These are phyloP conservation scores for Entelurus aequoreus DNA, from an alignment of 2,113 vertebrate genomes.

Conservation along the genomic window DNA sequence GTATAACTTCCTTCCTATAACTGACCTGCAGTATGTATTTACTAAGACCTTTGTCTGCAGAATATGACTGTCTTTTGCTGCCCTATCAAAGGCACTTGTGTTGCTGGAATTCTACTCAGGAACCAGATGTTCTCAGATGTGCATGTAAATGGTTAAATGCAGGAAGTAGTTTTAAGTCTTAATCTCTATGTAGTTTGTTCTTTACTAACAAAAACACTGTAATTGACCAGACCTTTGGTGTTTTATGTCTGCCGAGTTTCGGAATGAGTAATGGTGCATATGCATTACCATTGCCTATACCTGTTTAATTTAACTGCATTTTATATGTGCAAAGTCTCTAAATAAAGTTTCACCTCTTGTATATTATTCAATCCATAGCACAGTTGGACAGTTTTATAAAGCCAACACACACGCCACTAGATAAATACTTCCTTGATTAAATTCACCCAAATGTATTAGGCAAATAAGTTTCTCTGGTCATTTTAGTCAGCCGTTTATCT, in stretches of 20 bases:
- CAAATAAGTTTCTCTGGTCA: constrained; percentile 31
- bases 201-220: constrained; percentile 39
- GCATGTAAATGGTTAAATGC: constrained; percentile 30
- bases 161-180: constrained; percentile 37
- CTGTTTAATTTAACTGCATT: constrained; percentile 56
- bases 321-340: constrained; percentile 33
- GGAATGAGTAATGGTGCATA: constrained; percentile 41
- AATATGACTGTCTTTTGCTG: constrained; percentile 5
- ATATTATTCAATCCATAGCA: constrained; percentile 51
- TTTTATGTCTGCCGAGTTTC: constrained; percentile 30
- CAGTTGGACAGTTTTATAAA: constrained; percentile 33
- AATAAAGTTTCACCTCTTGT: constrained; percentile 56
- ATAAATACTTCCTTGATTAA: constrained; percentile 59
- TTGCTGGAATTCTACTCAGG: constrained; percentile 10
- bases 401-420: constrained; percentile 38
- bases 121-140: constrained; percentile 31
- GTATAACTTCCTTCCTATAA: constrained; percentile 8
- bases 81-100: constrained; percentile 19
- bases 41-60: constrained; percentile 1
- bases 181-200: constrained; percentile 36
- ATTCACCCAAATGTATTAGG: constrained; percentile 40
- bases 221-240: constrained; percentile 30
- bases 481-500: not conserved
- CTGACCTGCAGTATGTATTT: constrained; percentile 9
- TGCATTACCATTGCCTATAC: constrained; percentile 24